Base-by-base conservation (phyloP, 2,797 vertebrate genomes). In the Apogon hyalosoma region DNA sequence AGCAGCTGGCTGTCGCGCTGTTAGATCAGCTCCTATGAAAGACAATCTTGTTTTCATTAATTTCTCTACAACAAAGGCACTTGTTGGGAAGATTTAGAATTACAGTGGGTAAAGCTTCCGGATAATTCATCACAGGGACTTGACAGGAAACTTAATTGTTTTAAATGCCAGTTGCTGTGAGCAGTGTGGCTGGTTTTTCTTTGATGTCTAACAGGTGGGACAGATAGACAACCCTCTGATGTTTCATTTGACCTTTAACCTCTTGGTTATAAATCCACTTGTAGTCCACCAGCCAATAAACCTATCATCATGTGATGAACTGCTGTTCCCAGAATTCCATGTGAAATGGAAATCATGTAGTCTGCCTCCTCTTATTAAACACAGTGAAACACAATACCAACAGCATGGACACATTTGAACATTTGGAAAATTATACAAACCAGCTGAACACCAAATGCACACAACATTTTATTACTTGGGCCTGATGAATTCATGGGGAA, bases 31-130 rank as follows among this genome's bases (percentile, higher is more conserved):
- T 96, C 95, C 96, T 96, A 97, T 98, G 96, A 98, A 99, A 98
- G 97, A 98, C 97, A 98, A 98, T 98, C 97, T 98, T 98, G 97
- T 98, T 99, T 98, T 96, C 97, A 98, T 99, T 99, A 98, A 99
- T 98, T 98, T 96, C 95, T 96, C 95, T 96, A 97, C 97, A 96
- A 98, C 97, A 97, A 98, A 98, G 97, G 96, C 96, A 97, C 96
- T 98, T 98, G 97, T 98, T 98, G 97, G 96, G 96, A 98, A 98
- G 96, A 98, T 97, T 97, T 96, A 93, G 96, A 97, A 97, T 98
- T 96, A 97, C 95, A 94, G 96, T 95, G 95, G 96, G 73, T 88
- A 92, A 96, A 96, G 96, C 96, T 96, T 96, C 96, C 95, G 96
- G 96, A 98, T 99, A 98, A 99, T 98, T 98, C 95, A 98, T 99